Conservation (phyloP, 2,797 vertebrate species). For the Perodicticus potto region DNA sequence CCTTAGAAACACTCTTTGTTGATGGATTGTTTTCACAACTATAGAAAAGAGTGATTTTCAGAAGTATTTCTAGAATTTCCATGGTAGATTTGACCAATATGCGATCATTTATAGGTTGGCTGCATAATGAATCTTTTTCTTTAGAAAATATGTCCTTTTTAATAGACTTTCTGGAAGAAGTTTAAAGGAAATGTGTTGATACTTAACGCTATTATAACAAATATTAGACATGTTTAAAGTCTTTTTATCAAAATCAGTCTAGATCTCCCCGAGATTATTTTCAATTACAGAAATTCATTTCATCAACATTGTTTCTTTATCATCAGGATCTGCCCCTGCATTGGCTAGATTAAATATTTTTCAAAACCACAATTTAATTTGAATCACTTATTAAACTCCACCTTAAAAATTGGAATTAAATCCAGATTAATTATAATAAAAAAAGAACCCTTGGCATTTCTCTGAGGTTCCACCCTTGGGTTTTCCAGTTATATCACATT, state of each 20-base stretch:
- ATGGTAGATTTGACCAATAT: conserved; percentile 80
- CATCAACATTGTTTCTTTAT: conserved; percentile 82
- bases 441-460: conserved; percentile 65
- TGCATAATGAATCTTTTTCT: conserved; percentile 76
- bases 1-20: conserved; percentile 47
- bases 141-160: conserved; percentile 75
- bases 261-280: conserved; percentile 82
- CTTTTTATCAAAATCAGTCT: conserved; percentile 77
- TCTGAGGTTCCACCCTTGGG: conserved; percentile 11
- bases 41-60: conserved; percentile 67
- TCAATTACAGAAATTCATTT: conserved; percentile 84
- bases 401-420: conserved; percentile 64
- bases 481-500: conserved; percentile 53
- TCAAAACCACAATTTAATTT: conserved; percentile 66
- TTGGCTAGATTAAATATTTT: conserved; percentile 81
- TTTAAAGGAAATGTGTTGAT: conserved; percentile 85
- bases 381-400: conserved; percentile 38
- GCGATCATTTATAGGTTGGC: conserved; percentile 74
- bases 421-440: conserved; percentile 67
- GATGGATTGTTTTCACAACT: conserved; percentile 63
- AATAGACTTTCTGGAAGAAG: conserved; percentile 84
- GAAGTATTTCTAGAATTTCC: conserved; percentile 75
- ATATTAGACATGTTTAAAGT: conserved; percentile 82
- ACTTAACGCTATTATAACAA: conserved; percentile 82
- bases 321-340: conserved; percentile 78